Conservation (phyloP, 2,113 vertebrate species). For the Rhinichthys klamathensis region DNA sequence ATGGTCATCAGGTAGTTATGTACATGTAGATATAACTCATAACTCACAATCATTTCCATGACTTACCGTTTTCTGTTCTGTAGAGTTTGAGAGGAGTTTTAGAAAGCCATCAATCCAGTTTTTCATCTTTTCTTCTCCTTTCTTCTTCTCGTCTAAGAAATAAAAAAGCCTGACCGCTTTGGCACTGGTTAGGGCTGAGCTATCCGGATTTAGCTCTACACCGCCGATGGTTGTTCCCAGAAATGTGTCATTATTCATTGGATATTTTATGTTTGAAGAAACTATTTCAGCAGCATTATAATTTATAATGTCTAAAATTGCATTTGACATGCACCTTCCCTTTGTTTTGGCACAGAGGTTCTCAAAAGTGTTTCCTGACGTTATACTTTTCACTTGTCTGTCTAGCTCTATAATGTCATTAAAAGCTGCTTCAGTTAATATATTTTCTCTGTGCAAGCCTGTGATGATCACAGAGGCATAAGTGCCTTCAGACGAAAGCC, state of each 20-base stretch:
- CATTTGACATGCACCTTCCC: slow-evolving; percentile 41
- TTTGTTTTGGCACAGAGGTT: slow-evolving; percentile 44
- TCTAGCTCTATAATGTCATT: slow-evolving; percentile 62
- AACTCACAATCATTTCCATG: not conserved
- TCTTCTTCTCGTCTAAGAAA: slow-evolving; percentile 22
- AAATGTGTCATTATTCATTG: not conserved
- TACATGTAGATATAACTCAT: not conserved
- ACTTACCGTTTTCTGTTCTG: not conserved
- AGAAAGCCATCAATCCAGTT: slow-evolving; percentile 27
- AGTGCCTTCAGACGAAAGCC: slow-evolving; percentile 62
- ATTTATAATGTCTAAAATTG: slow-evolving; percentile 46
- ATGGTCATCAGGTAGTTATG: not conserved
- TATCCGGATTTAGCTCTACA: not conserved
- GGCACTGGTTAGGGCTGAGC: not conserved
- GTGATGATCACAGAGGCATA: slow-evolving; percentile 66
- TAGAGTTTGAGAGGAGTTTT: not conserved
- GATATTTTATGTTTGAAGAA: slow-evolving; percentile 49
- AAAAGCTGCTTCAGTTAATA: slow-evolving; percentile 57
- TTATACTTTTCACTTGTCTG: slow-evolving; percentile 8
- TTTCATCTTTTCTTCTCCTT: too few relatives aligned
- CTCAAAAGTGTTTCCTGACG: slow-evolving; percentile 5
- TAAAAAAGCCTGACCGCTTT: slow-evolving; percentile 42
- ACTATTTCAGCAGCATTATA: not conserved
- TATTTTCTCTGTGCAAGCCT: slow-evolving; percentile 11
- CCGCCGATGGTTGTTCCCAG: slow-evolving; percentile 35